phyloP scores from a whole-genome alignment of 2,888 invertebrate genomes.

The Coronaproctus castanopsis region DNA sequence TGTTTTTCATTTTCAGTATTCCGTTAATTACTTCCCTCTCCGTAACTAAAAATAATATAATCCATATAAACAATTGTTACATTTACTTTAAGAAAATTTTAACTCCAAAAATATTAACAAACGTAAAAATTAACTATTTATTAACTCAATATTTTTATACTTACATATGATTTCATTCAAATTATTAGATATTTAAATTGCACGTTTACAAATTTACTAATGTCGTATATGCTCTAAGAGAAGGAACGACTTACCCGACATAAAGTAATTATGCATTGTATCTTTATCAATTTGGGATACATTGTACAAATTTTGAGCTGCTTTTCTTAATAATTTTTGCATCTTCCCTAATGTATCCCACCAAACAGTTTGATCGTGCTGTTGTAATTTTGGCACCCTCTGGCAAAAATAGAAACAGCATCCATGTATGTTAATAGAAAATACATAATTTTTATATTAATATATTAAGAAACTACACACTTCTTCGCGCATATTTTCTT shows the following conservation, averaged over 20 bases:
- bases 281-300: conserved; percentile 74
- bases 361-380: conserved; percentile 91
- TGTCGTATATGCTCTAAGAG: neutral
- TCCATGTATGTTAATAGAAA: no score
- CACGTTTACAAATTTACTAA: no score
- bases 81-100: conserved; percentile 5
- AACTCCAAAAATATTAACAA: conserved; percentile 1
- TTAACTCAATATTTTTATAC: conserved; percentile 1
- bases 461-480: no score
- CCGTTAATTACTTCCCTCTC: conserved; percentile 96
- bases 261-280: conserved; percentile 91
- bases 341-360: conserved; percentile 92
- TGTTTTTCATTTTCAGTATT: conserved; percentile 75
- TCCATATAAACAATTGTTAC: conserved; percentile 5
- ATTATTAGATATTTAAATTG: no score
- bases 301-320: conserved; percentile 64
- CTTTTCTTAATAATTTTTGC: conserved; percentile 83
- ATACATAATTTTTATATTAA: no score
- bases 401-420: conserved; percentile 27
- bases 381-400: conserved; percentile 85
- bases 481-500: no score
- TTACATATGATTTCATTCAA: no score
- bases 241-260: conserved; percentile 55
- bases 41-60: conserved; percentile 64
- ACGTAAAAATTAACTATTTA: neutral